These are phyloP conservation scores for Brachionus angularis DNA, from an alignment of 1,140 invertebrate genomes.

Conservation along the genomic window DNA sequence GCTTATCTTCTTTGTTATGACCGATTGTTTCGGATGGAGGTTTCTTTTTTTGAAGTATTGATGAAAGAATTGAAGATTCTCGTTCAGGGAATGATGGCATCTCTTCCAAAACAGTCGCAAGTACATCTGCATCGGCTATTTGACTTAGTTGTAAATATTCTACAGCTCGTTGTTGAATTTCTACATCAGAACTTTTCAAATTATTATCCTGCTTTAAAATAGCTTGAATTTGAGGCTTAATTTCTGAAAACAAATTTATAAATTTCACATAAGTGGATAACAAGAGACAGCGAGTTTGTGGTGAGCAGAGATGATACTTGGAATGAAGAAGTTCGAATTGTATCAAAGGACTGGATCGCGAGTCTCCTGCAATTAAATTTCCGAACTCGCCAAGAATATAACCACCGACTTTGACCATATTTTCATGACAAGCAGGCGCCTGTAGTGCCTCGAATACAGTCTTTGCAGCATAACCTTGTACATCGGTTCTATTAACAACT, in stretches of 20 bases:
- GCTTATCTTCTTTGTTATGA: conserved; percentile 19
- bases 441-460: conserved; percentile 94
- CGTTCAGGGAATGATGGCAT: conserved; percentile 99
- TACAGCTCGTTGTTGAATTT: conserved; percentile 93
- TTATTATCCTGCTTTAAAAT: conserved; percentile 94
- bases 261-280: conserved; percentile 99
- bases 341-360: conserved; percentile 80
- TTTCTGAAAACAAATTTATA: conserved; percentile 97
- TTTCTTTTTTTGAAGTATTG: conserved; percentile 82
- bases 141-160: conserved; percentile 95
- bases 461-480: conserved; percentile 94
- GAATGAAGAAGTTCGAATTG: conserved; percentile 95
- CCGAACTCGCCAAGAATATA: conserved; percentile 99
- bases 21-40: conserved; percentile 3
- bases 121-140: conserved; percentile 89
- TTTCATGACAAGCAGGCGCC: conserved; percentile 97
- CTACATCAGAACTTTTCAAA: conserved; percentile 90
- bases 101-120: conserved; percentile 96
- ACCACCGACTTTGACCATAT: conserved; percentile 99
- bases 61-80: conserved; percentile 81
- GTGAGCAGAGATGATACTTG: conserved; percentile 88
- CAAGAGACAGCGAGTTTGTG: conserved; percentile 86
- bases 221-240: conserved; percentile 90
- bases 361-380: conserved; percentile 97
- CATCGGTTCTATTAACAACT: conserved; percentile 97